Evolutionary conservation across 2,797 vertebrate genomes (phyloP).

Genomic region (Spea hammondii): DNA sequence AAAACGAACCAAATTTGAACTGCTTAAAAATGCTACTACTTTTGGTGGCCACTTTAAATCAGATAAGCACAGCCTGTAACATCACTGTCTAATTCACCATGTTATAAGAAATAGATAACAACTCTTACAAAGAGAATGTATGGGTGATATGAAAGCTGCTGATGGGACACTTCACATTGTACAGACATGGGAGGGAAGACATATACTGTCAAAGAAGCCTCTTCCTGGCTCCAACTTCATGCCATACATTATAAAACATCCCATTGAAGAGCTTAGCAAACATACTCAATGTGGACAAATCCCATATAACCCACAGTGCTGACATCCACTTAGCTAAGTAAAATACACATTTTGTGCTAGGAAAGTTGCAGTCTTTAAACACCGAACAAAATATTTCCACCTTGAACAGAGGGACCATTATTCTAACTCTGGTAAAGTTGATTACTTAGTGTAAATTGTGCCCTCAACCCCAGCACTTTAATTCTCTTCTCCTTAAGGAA

Average conservation of each 20-base stretch:
- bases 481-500: not conserved
- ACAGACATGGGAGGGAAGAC: not conserved
- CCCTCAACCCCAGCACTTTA: not conserved
- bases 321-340: constrained; percentile 13
- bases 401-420: constrained; percentile 26
- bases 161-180: not conserved
- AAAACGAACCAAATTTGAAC: too few relatives aligned
- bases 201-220: not conserved
- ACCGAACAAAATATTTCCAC: constrained; percentile 7
- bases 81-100: not conserved
- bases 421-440: not conserved
- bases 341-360: constrained; percentile 7
- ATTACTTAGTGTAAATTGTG: constrained; percentile 4
- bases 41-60: not conserved
- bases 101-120: not conserved
- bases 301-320: not conserved
- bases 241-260: constrained; percentile 1
- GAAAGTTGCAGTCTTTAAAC: not conserved
- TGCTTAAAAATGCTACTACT: too few relatives aligned
- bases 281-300: not conserved
- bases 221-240: not conserved
- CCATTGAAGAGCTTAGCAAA: constrained; percentile 16
- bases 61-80: not conserved
- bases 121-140: not conserved
- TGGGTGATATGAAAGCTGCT: constrained; percentile 3